Base-by-base conservation (phyloP, 2,888 invertebrate genomes). In the Mesorhabditis spiculigera region DNA sequence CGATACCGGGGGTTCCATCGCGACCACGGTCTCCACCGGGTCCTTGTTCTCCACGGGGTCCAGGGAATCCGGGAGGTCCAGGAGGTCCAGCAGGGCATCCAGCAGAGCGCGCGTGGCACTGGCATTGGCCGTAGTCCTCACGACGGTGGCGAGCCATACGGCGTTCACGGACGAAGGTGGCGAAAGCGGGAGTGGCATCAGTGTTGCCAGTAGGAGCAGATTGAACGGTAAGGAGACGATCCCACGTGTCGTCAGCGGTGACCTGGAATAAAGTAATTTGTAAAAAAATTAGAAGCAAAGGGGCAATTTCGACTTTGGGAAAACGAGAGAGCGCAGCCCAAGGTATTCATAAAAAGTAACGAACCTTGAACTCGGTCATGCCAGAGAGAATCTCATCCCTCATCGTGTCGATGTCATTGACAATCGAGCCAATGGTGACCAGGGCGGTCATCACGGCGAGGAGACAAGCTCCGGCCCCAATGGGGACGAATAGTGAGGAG, bases 1-100 rank as follows among this genome's bases (percentile, higher is more conserved):
- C 70, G 58, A 77, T 66, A 71, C 79, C 79, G 13, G 78, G 71
- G 8, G 74, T 73, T 69, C 79, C 79, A n/a, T 73, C 69, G 13
- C 69, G 71, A 70, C 79, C 79, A 64, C 71, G 72, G 43, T 73
- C 74, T 71, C 79, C 79, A 13, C 72, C 50, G 61, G 72, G 70
- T 71, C 79, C 79, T 66, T 74, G 75, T 5, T 77, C 75, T 76
- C 79, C 79, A 64, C 76, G 75, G 5, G 71, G 72, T 71, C 79
- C 79, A 65, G 77, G 73, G 58, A 70, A n/a, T 5, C 70, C 70
- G 68, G 77, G 77, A 50, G 76, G 74, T 71, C 77, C 78, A 71
- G 79, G 79, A 63, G 79, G 79, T 72, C 79, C 79, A n/a, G 79
- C 71, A 68, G 79, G 79, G 72, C 79, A 79, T 43, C 78, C 78